These are phyloP conservation scores for Denticeps clupeoides DNA, from an alignment of 2,797 vertebrate genomes.

Conservation along the genomic window DNA sequence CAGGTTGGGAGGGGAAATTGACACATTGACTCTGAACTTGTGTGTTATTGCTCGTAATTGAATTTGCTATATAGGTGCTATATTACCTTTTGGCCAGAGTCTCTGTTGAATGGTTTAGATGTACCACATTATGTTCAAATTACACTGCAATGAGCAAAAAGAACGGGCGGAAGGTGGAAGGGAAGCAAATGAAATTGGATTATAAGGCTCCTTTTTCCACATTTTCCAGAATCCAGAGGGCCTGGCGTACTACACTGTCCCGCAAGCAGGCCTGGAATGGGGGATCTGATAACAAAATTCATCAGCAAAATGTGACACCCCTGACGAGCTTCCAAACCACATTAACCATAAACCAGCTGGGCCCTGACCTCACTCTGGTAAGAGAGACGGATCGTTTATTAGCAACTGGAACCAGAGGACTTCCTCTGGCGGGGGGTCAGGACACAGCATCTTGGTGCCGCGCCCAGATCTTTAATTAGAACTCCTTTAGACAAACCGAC, in stretches of 20 bases:
- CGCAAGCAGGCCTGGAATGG: constrained; percentile 33
- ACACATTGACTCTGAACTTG: constrained; percentile 38
- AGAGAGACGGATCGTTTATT: constrained; percentile 25
- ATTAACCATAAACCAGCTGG: constrained; percentile 21
- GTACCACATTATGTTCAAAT: not conserved
- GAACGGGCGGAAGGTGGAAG: not conserved
- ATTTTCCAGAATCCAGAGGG: constrained; percentile 62
- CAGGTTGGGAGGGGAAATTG: too few species aligned
- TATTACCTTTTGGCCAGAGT: constrained; percentile 3
- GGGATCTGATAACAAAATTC: constrained; percentile 16
- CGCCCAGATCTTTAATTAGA: too few species aligned
- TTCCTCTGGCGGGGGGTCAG: too few species aligned
- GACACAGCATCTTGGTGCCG: too few species aligned
- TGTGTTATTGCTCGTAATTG: constrained; percentile 51
- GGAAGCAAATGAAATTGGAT: not conserved
- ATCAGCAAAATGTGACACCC: constrained; percentile 14
- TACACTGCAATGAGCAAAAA: not conserved
- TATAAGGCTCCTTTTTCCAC: too few species aligned
- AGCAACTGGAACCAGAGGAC: too few species aligned
- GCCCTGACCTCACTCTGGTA: constrained; percentile 41
- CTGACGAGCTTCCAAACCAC: constrained; percentile 30
- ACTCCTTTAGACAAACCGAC: too few species aligned
- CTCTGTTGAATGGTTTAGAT: constrained; percentile 9
- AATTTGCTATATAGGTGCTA: constrained; percentile 41
- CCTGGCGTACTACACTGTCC: constrained; percentile 52